Conservation (phyloP, 1,140 invertebrate genomes). For the Hyposmocoma kahamanoa region DNA sequence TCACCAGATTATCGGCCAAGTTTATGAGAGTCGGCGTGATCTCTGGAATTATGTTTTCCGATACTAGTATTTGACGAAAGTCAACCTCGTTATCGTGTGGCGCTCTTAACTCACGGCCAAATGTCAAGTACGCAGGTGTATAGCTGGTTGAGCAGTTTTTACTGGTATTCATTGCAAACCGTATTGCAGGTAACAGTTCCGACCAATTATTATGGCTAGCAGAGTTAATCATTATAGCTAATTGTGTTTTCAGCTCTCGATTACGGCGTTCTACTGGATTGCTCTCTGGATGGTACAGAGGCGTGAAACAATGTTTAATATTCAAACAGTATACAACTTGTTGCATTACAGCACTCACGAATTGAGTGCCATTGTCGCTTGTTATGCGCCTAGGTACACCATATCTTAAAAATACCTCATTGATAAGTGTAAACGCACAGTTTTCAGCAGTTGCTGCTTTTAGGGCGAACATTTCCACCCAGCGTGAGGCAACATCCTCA, state of each 20-base stretch:
- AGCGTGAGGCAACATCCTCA: conserved; percentile 23
- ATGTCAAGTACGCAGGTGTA: conserved; percentile 44
- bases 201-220: conserved; percentile 39
- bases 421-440: conserved; percentile 16
- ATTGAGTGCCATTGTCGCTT: conserved; percentile 21
- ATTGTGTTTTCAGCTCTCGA: conserved; percentile 38
- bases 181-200: conserved; percentile 31
- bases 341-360: conserved; percentile 17
- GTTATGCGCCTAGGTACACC: conserved; percentile 24
- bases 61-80: conserved; percentile 18
- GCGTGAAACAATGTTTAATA: conserved; percentile 26
- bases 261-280: conserved; percentile 42
- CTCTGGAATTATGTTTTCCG: conserved; percentile 27
- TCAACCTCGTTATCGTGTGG: conserved; percentile 15
- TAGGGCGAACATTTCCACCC: conserved; percentile 20
- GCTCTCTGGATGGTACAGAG: conserved; percentile 34
- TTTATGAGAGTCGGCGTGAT: conserved; percentile 16
- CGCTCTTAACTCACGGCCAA: conserved; percentile 26
- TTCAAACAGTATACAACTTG: conserved; percentile 15
- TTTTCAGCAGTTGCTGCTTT: conserved; percentile 19
- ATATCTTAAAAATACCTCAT: conserved; percentile 15
- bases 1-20: background rate
- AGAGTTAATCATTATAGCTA: conserved; percentile 28
- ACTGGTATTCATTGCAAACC: conserved; percentile 49
- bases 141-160: conserved; percentile 35